Conservation (phyloP, 2,888 invertebrate species). For the Tromatobia lineatoria region DNA sequence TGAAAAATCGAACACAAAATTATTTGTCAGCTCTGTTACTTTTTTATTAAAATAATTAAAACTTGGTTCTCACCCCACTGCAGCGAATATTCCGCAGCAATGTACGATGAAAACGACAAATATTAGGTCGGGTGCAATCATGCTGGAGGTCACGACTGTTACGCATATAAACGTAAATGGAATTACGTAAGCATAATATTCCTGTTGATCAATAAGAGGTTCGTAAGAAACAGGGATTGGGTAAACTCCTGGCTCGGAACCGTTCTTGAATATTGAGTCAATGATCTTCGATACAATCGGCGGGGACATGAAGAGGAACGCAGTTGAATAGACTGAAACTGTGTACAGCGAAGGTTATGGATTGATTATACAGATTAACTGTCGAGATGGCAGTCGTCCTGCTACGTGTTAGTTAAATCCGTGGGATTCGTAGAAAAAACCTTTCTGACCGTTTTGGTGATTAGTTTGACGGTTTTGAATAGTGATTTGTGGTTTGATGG, state of each 20-base stretch:
- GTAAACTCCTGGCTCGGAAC: constrained; percentile 39
- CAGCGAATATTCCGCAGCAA: constrained; percentile 29
- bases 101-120: constrained; percentile 18
- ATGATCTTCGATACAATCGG: constrained; percentile 52
- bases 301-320: constrained; percentile 16
- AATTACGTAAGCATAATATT: constrained; percentile 56
- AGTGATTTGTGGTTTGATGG: no score
- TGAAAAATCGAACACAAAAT: constrained; percentile 2
- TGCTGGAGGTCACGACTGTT: background rate
- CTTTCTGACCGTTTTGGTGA: no score
- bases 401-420: no score
- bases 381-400: no score
- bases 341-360: background rate
- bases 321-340: constrained; percentile 31
- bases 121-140: background rate
- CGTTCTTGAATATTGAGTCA: constrained; percentile 48
- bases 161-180: constrained; percentile 26
- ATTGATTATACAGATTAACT: background rate
- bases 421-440: no score
- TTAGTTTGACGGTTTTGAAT: no score
- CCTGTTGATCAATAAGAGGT: constrained; percentile 40
- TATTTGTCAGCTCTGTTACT: background rate
- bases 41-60: background rate
- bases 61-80: constrained; percentile 29
- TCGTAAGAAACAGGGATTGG: constrained; percentile 46